Evolutionary conservation across 2,113 vertebrate species (phyloP).

Genomic region (Octodon degus): DNA sequence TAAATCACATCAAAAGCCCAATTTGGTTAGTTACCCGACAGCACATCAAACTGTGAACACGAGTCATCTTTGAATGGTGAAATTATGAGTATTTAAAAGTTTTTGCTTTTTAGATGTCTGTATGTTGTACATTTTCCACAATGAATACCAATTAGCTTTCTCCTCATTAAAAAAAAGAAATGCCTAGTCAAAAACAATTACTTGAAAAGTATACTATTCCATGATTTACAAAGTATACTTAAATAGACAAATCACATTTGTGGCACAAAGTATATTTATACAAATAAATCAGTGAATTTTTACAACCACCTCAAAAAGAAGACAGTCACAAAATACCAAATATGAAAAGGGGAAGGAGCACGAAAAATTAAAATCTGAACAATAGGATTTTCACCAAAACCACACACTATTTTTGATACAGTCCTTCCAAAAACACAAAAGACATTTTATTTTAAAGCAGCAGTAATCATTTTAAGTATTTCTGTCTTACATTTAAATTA

Average conservation of each 20-base stretch:
- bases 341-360: neutral
- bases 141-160: conserved; percentile 36
- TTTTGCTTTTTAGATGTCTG: neutral
- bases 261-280: conserved; percentile 24
- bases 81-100: neutral
- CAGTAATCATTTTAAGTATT: conserved; percentile 25
- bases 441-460: neutral
- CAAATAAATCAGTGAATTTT: conserved; percentile 52
- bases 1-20: conserved; percentile 11
- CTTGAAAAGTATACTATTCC: conserved; percentile 32
- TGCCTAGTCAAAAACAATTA: conserved; percentile 34
- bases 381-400: conserved; percentile 57
- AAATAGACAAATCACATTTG: conserved; percentile 24
- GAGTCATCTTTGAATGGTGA: conserved; percentile 15
- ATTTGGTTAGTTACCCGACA: neutral
- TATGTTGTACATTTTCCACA: conserved; percentile 27
- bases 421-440: neutral
- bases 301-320: conserved; percentile 43
- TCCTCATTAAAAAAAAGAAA: conserved; percentile 36
- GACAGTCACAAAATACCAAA: neutral
- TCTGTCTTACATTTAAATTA: neutral
- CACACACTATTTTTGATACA: neutral
- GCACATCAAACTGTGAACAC: conserved; percentile 19
- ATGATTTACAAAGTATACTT: conserved; percentile 32
- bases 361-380: conserved; percentile 49